phyloP scores from a whole-genome alignment of 2,888 invertebrate species.

The Epinotia bilunana region DNA sequence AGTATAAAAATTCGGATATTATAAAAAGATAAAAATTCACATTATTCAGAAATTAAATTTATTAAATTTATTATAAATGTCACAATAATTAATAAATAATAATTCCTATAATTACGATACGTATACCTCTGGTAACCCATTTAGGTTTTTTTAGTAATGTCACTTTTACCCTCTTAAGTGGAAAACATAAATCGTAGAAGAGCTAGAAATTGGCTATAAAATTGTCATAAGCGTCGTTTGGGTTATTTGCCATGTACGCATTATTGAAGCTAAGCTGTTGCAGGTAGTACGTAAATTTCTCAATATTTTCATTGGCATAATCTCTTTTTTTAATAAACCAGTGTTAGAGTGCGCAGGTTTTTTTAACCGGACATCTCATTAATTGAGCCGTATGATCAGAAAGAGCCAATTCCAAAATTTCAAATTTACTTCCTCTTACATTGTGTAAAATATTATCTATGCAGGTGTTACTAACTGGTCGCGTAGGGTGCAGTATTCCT shows the following conservation, averaged over 20 bases:
- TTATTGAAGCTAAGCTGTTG: background rate
- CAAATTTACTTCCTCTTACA: background rate
- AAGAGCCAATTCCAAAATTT: background rate
- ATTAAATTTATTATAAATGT: too few species aligned
- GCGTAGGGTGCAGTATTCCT: background rate
- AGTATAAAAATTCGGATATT: too few species aligned
- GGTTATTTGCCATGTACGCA: background rate
- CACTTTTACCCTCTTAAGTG: background rate
- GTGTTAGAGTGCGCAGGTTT: background rate
- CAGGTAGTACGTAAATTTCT: background rate
- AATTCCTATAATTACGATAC: too few species aligned
- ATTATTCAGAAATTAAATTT: too few species aligned
- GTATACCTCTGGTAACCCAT: slow-evolving; percentile 13
- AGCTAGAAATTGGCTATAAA: background rate
- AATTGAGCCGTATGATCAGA: background rate
- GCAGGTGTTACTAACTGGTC: slow-evolving; percentile 6
- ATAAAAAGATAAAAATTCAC: too few species aligned
- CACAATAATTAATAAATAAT: too few species aligned
- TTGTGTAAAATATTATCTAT: slow-evolving; percentile 7
- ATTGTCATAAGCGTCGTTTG: background rate
- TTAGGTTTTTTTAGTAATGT: background rate
- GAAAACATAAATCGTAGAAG: slow-evolving; percentile 2
- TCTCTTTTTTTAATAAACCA: slow-evolving; percentile 2
- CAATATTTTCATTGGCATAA: background rate
- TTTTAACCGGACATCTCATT: slow-evolving; percentile 3